Evolutionary conservation across 1,140 invertebrate genomes (phyloP).

Genomic region (Pararge aegeria): DNA sequence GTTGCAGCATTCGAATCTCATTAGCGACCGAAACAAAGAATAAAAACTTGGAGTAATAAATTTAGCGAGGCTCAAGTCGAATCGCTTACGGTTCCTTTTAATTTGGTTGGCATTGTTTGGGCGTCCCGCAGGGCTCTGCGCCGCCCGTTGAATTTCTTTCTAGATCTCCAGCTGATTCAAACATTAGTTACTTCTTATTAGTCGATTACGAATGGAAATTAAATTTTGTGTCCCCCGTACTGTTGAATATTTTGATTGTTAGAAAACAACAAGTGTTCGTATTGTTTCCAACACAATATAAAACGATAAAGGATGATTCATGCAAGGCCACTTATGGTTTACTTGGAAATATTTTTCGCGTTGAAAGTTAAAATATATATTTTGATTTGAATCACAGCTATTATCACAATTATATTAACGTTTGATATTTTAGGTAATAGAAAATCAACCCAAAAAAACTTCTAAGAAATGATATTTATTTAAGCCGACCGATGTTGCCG

Average conservation of each 20-base stretch:
- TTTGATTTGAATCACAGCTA: too few species aligned
- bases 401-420: too few species aligned
- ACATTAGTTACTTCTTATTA: constrained; percentile 73
- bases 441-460: constrained; percentile 32
- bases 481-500: constrained; percentile 55
- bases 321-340: neutral
- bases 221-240: constrained; percentile 39
- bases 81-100: constrained; percentile 76
- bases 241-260: neutral
- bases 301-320: neutral
- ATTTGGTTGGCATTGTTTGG: constrained; percentile 75
- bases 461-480: constrained; percentile 61
- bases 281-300: neutral
- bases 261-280: constrained; percentile 15
- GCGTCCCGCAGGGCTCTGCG: constrained; percentile 65
- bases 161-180: constrained; percentile 71
- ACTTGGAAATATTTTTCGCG: too few species aligned
- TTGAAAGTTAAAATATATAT: too few species aligned
- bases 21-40: constrained; percentile 71
- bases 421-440: neutral
- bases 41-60: constrained; percentile 73
- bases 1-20: constrained; percentile 73
- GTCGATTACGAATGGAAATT: constrained; percentile 67
- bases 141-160: constrained; percentile 65
- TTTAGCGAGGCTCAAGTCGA: constrained; percentile 74